Conservation (phyloP, 2,113 vertebrate genomes). For the Pseudorasbora parva region DNA sequence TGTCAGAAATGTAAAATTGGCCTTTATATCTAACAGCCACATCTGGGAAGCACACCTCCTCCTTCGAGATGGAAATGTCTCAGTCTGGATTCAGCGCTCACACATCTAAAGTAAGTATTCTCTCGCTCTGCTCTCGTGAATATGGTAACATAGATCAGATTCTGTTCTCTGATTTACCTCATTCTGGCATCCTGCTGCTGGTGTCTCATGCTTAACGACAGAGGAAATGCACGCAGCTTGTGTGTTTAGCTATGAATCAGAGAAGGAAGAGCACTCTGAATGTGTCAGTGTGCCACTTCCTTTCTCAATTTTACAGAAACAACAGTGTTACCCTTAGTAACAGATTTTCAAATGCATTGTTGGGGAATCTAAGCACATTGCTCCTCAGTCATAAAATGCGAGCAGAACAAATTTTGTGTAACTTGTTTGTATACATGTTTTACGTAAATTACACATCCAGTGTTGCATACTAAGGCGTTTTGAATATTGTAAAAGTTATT, state of each 20-base stretch:
- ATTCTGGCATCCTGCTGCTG: background rate
- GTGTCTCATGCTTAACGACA: background rate
- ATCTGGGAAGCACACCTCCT: conserved; percentile 84
- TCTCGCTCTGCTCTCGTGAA: background rate
- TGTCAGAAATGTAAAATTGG: background rate
- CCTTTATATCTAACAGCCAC: conserved; percentile 79
- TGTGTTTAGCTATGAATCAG: background rate
- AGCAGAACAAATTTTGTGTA: background rate
- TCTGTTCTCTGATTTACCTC: background rate
- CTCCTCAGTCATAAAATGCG: background rate
- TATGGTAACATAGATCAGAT: background rate
- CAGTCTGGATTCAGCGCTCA: conserved; percentile 96
- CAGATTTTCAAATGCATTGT: background rate
- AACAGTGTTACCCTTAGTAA: background rate
- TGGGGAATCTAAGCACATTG: too few relatives aligned
- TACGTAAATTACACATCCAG: background rate
- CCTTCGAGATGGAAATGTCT: conserved; percentile 97
- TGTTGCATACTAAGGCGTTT: too few relatives aligned
- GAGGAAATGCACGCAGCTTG: background rate
- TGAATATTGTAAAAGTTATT: too few relatives aligned
- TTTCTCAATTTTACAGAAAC: background rate
- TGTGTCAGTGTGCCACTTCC: background rate
- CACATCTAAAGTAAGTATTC: conserved; percentile 83
- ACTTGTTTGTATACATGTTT: background rate
- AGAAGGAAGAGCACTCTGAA: background rate